These are phyloP conservation scores for Drosophila nebulosa DNA, from an alignment of 1,140 invertebrate species.

Conservation along the genomic window DNA sequence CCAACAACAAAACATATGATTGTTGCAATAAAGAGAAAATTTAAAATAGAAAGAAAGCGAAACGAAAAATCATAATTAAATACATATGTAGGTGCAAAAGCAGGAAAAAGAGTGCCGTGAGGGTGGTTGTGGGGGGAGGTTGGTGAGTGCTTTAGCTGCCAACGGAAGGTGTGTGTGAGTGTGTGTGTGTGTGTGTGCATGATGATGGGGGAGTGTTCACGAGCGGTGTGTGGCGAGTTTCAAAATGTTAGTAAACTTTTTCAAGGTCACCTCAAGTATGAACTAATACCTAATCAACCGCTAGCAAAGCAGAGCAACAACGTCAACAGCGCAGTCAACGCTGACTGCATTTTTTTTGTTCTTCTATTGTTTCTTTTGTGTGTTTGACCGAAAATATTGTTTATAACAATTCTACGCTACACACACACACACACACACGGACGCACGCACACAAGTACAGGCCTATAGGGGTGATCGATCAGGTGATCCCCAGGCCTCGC, in stretches of 20 bases:
- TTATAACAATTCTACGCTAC: neutral
- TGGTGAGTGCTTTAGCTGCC: neutral
- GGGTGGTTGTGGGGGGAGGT: neutral
- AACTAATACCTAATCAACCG: slow-evolving; percentile 58
- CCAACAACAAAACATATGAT: slow-evolving; percentile 40
- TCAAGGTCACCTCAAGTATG: slow-evolving; percentile 73
- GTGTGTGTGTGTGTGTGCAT: neutral
- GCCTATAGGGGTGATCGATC: neutral
- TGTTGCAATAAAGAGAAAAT: slow-evolving; percentile 2
- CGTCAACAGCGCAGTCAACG: slow-evolving; percentile 5
- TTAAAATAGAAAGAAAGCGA: slow-evolving; percentile 16
- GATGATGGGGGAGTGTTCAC: neutral
- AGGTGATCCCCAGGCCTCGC: neutral
- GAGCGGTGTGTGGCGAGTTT: neutral
- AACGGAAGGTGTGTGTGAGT: neutral
- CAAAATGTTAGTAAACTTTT: slow-evolving; percentile 75
- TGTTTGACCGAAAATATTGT: neutral
- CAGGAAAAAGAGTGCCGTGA: slow-evolving; percentile 7
- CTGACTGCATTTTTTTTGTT: slow-evolving; percentile 26
- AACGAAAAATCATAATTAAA: neutral
- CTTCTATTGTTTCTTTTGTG: neutral
- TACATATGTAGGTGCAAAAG: slow-evolving; percentile 6
- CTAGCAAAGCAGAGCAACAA: neutral
- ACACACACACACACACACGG: neutral
- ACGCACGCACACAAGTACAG: neutral